Conservation (phyloP, 2,888 invertebrate genomes). For the Zele albiditarsus region DNA sequence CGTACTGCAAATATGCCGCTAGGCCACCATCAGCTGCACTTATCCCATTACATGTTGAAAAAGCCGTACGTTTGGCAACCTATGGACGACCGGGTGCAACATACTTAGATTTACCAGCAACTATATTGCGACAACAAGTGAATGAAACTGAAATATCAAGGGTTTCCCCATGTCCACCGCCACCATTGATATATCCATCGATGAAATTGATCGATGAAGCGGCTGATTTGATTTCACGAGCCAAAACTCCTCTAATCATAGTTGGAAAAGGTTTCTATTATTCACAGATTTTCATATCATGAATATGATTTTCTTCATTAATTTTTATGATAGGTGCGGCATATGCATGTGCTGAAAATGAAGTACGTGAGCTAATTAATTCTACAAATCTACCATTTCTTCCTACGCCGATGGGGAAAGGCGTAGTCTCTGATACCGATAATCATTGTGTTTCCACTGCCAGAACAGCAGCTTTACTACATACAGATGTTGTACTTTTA, state of each 20-base stretch:
- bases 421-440: conserved; percentile 83
- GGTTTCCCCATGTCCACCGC: conserved; percentile 73
- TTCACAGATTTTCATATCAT: neutral
- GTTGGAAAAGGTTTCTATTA: conserved; percentile 84
- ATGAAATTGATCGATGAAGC: conserved; percentile 81
- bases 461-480: conserved; percentile 87
- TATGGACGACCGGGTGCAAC: conserved; percentile 92
- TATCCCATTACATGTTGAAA: conserved; percentile 93
- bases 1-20: conserved; percentile 93
- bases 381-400: conserved; percentile 88
- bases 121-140: conserved; percentile 78
- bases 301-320: neutral
- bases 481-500: conserved; percentile 91
- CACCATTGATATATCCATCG: conserved; percentile 83
- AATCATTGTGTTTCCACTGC: conserved; percentile 88
- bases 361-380: conserved; percentile 81
- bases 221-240: conserved; percentile 79
- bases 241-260: conserved; percentile 90
- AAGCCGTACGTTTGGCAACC: conserved; percentile 87
- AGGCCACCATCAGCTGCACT: conserved; percentile 87
- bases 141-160: conserved; percentile 62
- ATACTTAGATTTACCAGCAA: conserved; percentile 95
- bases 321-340: conserved; percentile 79
- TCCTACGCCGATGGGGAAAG: conserved; percentile 96
- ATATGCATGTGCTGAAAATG: conserved; percentile 85